phyloP scores from a whole-genome alignment of 1,140 invertebrate genomes.

The Drosophila repletoides region DNA sequence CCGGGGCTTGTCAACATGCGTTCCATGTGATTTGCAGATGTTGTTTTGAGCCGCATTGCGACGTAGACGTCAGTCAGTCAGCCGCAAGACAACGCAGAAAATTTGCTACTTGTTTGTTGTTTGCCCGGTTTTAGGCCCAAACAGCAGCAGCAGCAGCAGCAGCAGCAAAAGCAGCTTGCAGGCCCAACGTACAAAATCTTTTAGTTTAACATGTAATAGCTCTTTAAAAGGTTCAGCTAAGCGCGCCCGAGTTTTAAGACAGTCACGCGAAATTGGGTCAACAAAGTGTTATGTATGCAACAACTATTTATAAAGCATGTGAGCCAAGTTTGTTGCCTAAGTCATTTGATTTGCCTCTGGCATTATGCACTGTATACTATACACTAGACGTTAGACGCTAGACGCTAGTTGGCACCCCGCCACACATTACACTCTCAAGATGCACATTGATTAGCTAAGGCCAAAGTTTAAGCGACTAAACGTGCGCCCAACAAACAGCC shows the following conservation, averaged over 20 bases:
- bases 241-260: constrained; percentile 54
- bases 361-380: constrained; percentile 33
- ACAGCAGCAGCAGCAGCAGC: neutral
- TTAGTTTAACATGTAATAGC: constrained; percentile 70
- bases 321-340: constrained; percentile 56
- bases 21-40: constrained; percentile 43
- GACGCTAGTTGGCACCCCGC: constrained; percentile 42
- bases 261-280: constrained; percentile 61
- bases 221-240: constrained; percentile 75
- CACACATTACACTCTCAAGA: constrained; percentile 66
- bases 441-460: constrained; percentile 68
- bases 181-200: constrained; percentile 51
- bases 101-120: constrained; percentile 41
- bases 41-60: constrained; percentile 3
- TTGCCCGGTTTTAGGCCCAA: constrained; percentile 11
- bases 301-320: constrained; percentile 66
- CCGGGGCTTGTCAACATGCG: constrained; percentile 35
- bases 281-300: constrained; percentile 72
- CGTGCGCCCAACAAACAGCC: constrained; percentile 43
- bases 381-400: no score
- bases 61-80: constrained; percentile 41
- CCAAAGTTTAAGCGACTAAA: constrained; percentile 75
- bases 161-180: neutral
- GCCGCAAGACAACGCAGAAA: constrained; percentile 58
- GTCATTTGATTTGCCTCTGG: constrained; percentile 51